Base-by-base conservation (phyloP, 2,888 invertebrate genomes). In the Habroteleia sp. region DNA sequence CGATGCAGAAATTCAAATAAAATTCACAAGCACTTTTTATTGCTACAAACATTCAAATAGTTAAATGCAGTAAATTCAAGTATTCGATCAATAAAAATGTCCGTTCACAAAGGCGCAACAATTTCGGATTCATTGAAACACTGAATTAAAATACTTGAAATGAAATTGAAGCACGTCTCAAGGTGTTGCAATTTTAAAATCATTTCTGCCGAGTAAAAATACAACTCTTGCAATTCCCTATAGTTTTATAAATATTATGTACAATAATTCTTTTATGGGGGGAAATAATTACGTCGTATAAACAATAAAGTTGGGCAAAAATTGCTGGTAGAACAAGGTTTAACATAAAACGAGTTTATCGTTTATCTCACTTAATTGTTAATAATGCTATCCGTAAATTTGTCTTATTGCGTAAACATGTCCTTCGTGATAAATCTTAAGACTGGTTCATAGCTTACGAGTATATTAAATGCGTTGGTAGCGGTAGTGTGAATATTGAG, bases 1-100 rank as follows among this genome's bases (percentile, higher is more conserved):
- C 50, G 62, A 60, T 69, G 77, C 81, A 83, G 84, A 84, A 82
- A 62, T 81, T 82, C 84, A 84, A 84, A 83, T 13, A n/a, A n/a
- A n/a, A n/a, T n/a, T n/a, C n/a, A n/a, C n/a, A n/a, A n/a, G n/a
- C n/a, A n/a, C n/a, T n/a, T n/a, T n/a, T n/a, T n/a, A n/a, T n/a
- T n/a, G n/a, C n/a, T n/a, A n/a, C n/a, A n/a, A n/a, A n/a, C n/a
- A n/a, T n/a, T n/a, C n/a, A n/a, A n/a, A n/a, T n/a, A n/a, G n/a
- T n/a, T n/a, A n/a, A n/a, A n/a, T n/a, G n/a, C n/a, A n/a, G n/a
- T n/a, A n/a, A n/a, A n/a, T n/a, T n/a, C n/a, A n/a, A n/a, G n/a
- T n/a, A n/a, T n/a, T n/a, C n/a, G n/a, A n/a, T n/a, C n/a, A n/a
- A n/a, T n/a, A n/a, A n/a, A n/a, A n/a, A n/a, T n/a, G n/a, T n/a